Evolutionary conservation across 2,113 vertebrate species (phyloP).

Genomic region (Anhinga anhinga): DNA sequence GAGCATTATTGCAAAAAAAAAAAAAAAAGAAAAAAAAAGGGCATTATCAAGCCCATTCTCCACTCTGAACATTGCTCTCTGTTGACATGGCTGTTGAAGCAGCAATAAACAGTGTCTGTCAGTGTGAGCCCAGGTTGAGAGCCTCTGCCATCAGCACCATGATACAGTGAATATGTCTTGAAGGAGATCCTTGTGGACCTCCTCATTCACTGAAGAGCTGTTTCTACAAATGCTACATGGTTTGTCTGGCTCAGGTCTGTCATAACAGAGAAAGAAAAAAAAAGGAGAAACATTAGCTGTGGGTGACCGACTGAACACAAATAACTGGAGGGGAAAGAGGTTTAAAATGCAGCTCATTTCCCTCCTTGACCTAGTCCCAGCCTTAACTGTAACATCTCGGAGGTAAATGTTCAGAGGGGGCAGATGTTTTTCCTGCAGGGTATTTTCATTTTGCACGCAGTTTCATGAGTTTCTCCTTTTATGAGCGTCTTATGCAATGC

Average conservation of each 20-base stretch:
- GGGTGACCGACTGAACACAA: neutral
- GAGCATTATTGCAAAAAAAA: neutral
- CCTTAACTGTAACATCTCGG: conserved; percentile 3
- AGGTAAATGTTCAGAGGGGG: neutral
- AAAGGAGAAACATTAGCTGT: neutral
- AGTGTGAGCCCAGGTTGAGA: neutral
- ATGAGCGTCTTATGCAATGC: neutral
- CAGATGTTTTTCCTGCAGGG: neutral
- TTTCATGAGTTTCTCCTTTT: neutral
- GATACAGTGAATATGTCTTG: neutral
- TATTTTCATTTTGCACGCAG: neutral
- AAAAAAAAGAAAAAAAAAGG: neutral
- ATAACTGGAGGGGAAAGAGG: neutral
- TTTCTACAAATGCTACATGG: neutral
- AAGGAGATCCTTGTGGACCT: neutral
- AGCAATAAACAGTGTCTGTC: neutral
- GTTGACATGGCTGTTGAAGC: neutral
- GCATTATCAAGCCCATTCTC: neutral
- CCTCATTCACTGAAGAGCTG: neutral
- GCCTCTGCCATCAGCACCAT: neutral
- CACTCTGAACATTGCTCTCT: neutral
- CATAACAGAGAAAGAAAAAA: neutral
- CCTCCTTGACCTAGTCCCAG: neutral
- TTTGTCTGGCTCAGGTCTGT: neutral
- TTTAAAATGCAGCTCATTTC: conserved; percentile 11